A percentile compares a stretch with the other conserved stretches of the same genome.
phyloP scores from a whole-genome alignment of 2,797 vertebrate genomes.

The Hephaestus fuliginosus region DNA sequence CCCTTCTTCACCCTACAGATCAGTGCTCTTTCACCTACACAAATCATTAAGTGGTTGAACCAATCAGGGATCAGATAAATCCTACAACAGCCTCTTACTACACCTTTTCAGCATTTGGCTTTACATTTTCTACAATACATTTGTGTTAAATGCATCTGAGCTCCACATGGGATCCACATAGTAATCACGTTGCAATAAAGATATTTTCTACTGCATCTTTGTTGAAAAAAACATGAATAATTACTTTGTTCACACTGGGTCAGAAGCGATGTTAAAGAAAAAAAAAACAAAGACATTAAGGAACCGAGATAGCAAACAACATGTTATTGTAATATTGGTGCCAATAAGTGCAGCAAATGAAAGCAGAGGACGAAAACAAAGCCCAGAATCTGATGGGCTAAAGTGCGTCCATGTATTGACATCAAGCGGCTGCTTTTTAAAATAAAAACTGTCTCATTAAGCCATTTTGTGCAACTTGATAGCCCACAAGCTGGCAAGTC shows the following conservation, averaged over 20 bases:
- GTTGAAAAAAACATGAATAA: constrained; percentile 50
- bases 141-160: neutral
- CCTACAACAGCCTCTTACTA: neutral
- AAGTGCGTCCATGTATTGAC: constrained; percentile 19
- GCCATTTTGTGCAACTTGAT: constrained; percentile 32
- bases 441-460: constrained; percentile 24
- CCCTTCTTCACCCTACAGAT: neutral
- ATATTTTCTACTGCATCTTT: constrained; percentile 39
- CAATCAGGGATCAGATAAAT: constrained; percentile 11
- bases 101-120: constrained; percentile 10
- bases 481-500: constrained; percentile 78
- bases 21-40: neutral
- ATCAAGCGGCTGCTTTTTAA: constrained; percentile 25
- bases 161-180: neutral
- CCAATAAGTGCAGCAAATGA: constrained; percentile 35
- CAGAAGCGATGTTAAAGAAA: constrained; percentile 54
- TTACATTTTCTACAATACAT: constrained; percentile 1
- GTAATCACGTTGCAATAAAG: constrained; percentile 12
- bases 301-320: constrained; percentile 27
- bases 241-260: constrained; percentile 38
- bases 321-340: constrained; percentile 32
- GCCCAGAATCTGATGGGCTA: constrained; percentile 13
- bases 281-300: constrained; percentile 41
- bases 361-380: constrained; percentile 42
- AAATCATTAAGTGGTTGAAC: constrained; percentile 2